A percentile compares a stretch with the other conserved stretches of the same genome.
These are phyloP conservation scores for Indicator maculatus DNA, from an alignment of 2,113 vertebrate genomes.

Conservation along the genomic window DNA sequence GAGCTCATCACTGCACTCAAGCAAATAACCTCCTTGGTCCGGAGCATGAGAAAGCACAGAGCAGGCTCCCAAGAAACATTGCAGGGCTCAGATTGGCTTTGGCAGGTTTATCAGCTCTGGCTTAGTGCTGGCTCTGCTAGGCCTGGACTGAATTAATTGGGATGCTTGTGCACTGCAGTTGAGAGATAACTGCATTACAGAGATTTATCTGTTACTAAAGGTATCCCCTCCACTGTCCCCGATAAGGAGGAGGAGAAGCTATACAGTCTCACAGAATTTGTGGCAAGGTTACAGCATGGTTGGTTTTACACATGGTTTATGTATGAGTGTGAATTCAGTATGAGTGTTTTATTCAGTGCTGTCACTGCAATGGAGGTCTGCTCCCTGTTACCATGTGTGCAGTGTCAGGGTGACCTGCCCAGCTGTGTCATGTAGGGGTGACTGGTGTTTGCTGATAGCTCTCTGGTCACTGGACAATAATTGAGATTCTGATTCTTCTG, in stretches of 20 bases:
- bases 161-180: constrained; percentile 61
- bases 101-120: constrained; percentile 68
- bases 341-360: not conserved
- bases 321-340: not conserved
- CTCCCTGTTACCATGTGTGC: not conserved
- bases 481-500: not conserved
- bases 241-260: constrained; percentile 46
- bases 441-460: not conserved
- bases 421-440: not conserved
- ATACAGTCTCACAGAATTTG: constrained; percentile 21
- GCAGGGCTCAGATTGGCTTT: constrained; percentile 60
- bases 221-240: constrained; percentile 50
- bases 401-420: not conserved
- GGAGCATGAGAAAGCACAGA: accelerated
- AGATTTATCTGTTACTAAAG: constrained; percentile 67
- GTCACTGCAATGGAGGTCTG: not conserved
- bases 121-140: constrained; percentile 63
- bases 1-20: not conserved
- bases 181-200: constrained; percentile 70
- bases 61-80: constrained; percentile 26
- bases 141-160: constrained; percentile 69
- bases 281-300: constrained; percentile 16
- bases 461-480: not conserved
- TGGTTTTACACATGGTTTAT: constrained; percentile 18
- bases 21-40: not conserved